Evolutionary conservation across 53 echinoderm and acorn worm species (phyloP).

Genomic region (Crossaster papposus): DNA sequence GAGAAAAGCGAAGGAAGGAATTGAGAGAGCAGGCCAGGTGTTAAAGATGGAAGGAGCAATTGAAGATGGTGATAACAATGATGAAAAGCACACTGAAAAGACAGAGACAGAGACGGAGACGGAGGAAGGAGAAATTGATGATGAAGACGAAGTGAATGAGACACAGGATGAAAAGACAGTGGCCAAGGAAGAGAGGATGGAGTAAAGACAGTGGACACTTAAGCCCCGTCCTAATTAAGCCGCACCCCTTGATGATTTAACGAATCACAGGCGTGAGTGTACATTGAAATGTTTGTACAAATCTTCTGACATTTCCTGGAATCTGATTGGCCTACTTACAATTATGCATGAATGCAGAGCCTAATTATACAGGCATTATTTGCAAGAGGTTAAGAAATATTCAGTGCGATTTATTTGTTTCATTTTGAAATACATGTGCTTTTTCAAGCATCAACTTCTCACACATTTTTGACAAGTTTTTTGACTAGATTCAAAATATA

Average conservation of each 20-base stretch:
- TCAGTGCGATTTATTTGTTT: no score
- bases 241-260: neutral
- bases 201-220: neutral
- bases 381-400: no score
- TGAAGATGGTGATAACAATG: neutral
- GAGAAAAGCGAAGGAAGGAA: neutral
- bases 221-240: neutral
- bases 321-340: no score
- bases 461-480: no score
- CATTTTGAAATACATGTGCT: no score
- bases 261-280: neutral
- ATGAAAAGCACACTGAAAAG: neutral
- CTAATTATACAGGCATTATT: no score
- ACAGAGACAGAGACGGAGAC: neutral
- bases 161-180: neutral
- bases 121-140: conserved; percentile 30
- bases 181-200: neutral
- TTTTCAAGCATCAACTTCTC: no score
- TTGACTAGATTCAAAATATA: no score
- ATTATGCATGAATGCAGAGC: no score
- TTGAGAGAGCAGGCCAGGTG: neutral
- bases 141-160: neutral
- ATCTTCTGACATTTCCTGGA: no score
- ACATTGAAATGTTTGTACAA: no score
- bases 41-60: conserved; percentile 34